phyloP scores from a whole-genome alignment of 92 coral and sea anemone species.

The Phymanthus crucifer region DNA sequence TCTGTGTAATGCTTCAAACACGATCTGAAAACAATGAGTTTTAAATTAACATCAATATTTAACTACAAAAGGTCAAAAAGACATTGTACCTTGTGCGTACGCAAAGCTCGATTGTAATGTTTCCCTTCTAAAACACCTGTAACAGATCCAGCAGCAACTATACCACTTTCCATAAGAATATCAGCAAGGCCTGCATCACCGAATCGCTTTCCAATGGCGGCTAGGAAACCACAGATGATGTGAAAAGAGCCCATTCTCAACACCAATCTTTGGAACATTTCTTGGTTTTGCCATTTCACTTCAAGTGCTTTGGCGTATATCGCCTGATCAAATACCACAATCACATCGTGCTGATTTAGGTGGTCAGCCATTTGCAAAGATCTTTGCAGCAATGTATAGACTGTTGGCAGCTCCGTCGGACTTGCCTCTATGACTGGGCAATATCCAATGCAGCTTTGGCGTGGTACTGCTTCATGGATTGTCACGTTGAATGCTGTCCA shows the following conservation, averaged over 20 bases:
- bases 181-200: constrained; percentile 64
- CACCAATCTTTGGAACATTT: constrained; percentile 43
- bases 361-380: constrained; percentile 64
- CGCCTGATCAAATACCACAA: constrained; percentile 55
- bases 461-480: constrained; percentile 39
- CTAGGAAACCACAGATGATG: constrained; percentile 45
- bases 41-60: no score
- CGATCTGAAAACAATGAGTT: no score
- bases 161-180: constrained; percentile 52
- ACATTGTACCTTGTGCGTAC: constrained; percentile 48
- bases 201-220: constrained; percentile 64
- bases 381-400: constrained; percentile 56
- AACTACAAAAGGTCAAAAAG: no score
- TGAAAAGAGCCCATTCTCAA: constrained; percentile 64
- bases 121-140: constrained; percentile 51
- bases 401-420: constrained; percentile 73
- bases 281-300: constrained; percentile 53
- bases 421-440: constrained; percentile 73
- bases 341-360: constrained; percentile 41
- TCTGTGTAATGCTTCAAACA: no score
- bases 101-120: constrained; percentile 55
- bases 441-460: constrained; percentile 61
- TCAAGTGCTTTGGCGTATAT: constrained; percentile 61
- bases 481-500: constrained; percentile 57
- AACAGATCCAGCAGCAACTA: constrained; percentile 47